Percentiles rank a stretch among this genome's conserved stretches.
These are phyloP conservation scores for Gonatopus flavifemur DNA, from an alignment of 1,140 invertebrate species.

Conservation along the genomic window DNA sequence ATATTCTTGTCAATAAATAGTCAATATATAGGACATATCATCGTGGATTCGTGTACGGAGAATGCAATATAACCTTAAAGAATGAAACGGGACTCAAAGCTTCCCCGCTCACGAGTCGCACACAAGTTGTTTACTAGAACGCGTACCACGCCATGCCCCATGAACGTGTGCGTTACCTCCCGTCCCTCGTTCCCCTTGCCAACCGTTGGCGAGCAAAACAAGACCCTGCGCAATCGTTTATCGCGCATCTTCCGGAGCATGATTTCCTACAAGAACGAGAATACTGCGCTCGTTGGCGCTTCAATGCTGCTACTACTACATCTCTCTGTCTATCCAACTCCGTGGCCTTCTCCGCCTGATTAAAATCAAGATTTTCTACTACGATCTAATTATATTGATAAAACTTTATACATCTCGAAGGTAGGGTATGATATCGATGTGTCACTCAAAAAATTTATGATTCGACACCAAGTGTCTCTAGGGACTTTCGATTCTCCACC, in stretches of 20 bases:
- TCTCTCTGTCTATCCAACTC: background rate
- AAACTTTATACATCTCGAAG: too few relatives aligned
- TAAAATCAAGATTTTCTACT: too few relatives aligned
- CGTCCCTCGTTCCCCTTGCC: constrained; percentile 11
- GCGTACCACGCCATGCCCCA: constrained; percentile 49
- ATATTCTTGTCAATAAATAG: too few relatives aligned
- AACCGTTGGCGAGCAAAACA: constrained; percentile 46
- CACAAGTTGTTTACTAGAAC: constrained; percentile 57
- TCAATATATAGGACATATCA: too few relatives aligned
- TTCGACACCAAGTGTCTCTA: too few relatives aligned
- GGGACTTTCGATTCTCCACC: background rate
- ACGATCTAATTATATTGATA: too few relatives aligned
- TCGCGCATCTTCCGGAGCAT: constrained; percentile 47
- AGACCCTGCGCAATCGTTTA: constrained; percentile 41
- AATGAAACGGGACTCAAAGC: constrained; percentile 29
- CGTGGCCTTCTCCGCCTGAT: background rate
- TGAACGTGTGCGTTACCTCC: constrained; percentile 27
- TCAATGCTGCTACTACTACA: constrained; percentile 4
- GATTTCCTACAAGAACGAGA: constrained; percentile 32
- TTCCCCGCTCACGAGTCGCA: constrained; percentile 43
- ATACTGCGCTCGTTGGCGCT: constrained; percentile 11
- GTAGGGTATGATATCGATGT: too few relatives aligned
- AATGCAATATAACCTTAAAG: too few relatives aligned
- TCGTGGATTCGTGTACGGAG: too few relatives aligned
- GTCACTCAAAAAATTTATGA: too few relatives aligned